These are phyloP conservation scores for Corbicula japonica DNA, from an alignment of 2,888 invertebrate species.

Conservation along the genomic window DNA sequence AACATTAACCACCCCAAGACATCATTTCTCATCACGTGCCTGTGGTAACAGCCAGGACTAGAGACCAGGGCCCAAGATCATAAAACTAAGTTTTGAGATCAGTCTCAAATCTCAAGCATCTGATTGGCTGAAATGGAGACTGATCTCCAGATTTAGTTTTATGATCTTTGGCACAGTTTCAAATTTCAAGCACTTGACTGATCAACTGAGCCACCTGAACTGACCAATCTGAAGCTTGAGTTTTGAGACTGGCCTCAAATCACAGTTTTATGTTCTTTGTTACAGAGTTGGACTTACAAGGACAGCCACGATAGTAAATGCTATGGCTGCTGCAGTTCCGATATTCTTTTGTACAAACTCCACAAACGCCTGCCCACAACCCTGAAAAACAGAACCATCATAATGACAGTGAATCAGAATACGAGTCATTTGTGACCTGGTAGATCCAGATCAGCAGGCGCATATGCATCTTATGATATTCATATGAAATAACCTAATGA, in stretches of 20 bases:
- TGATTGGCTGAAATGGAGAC: too few relatives aligned
- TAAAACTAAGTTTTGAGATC: too few relatives aligned
- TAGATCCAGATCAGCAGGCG: not conserved
- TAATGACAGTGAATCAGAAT: not conserved
- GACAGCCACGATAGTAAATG: conserved; percentile 66
- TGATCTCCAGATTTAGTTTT: not conserved
- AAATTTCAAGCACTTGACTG: conserved; percentile 13
- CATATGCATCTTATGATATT: not conserved
- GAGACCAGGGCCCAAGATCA: too few relatives aligned
- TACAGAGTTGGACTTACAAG: conserved; percentile 54
- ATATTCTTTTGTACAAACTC: conserved; percentile 71
- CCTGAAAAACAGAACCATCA: conserved; percentile 63
- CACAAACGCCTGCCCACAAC: conserved; percentile 74
- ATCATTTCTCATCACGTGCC: too few relatives aligned
- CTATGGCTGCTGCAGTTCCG: conserved; percentile 70
- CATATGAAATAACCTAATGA: not conserved
- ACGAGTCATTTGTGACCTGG: not conserved
- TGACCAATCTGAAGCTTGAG: not conserved
- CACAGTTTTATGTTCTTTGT: not conserved
- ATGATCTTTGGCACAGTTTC: too few relatives aligned
- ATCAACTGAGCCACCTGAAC: not conserved
- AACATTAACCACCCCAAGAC: too few relatives aligned
- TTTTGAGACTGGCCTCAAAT: not conserved
- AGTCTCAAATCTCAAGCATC: too few relatives aligned
- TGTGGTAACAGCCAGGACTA: too few relatives aligned